Evolutionary conservation across 92 coral and sea anemone species (phyloP).

Genomic region (Porites cylindrica): DNA sequence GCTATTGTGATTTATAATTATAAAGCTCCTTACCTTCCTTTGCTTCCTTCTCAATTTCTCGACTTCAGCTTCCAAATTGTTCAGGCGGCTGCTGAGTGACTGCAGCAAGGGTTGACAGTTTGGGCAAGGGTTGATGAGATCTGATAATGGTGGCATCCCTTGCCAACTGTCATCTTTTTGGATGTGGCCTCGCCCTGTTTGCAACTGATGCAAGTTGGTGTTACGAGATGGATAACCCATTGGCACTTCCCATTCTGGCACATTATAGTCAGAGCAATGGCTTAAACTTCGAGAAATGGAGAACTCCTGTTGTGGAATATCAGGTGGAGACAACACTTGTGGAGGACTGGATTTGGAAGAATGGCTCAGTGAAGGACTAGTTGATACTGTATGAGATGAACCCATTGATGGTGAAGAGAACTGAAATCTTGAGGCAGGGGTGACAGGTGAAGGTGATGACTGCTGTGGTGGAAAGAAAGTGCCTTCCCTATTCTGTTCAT

Average conservation of each 20-base stretch:
- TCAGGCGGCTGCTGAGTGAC: slow-evolving; percentile 1
- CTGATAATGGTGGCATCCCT: background rate
- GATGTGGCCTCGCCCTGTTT: background rate
- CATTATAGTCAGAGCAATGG: slow-evolving; percentile 19
- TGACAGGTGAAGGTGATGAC: slow-evolving; percentile 24
- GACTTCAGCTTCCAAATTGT: slow-evolving; percentile 25
- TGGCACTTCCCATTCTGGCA: background rate
- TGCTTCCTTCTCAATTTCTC: slow-evolving; percentile 32
- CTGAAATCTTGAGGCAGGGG: slow-evolving; percentile 20
- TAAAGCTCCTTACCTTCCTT: slow-evolving; percentile 9
- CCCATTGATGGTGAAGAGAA: slow-evolving; percentile 28
- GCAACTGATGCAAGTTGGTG: slow-evolving; percentile 18
- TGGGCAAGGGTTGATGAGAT: background rate
- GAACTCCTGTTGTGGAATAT: slow-evolving; percentile 12
- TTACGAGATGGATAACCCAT: background rate
- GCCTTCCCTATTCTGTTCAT: slow-evolving; percentile 2
- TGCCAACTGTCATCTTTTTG: slow-evolving; percentile 5
- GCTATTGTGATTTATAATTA: no score
- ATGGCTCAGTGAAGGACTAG: slow-evolving; percentile 7
- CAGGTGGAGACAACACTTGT: slow-evolving; percentile 24
- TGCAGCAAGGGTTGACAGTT: slow-evolving; percentile 15
- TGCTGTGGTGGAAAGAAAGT: slow-evolving; percentile 14
- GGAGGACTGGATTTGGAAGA: slow-evolving; percentile 13
- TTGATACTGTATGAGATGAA: background rate
- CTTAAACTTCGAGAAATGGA: slow-evolving; percentile 1